Conservation (phyloP, 2,888 invertebrate species). For the Cataglyphis cursor region DNA sequence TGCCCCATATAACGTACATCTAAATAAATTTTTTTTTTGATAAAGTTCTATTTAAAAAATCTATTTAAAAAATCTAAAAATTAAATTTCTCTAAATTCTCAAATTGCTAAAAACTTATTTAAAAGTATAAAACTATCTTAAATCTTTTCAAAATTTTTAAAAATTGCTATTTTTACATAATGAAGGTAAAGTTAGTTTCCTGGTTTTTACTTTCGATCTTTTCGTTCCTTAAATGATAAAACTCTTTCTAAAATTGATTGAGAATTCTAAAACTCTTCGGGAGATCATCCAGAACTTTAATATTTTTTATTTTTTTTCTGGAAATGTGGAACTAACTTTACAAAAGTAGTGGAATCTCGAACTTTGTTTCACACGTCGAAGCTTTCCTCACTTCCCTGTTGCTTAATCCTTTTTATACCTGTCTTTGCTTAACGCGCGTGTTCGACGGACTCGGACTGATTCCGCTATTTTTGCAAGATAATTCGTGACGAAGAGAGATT, state of each 20-base stretch:
- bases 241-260: neutral
- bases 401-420: constrained; percentile 43
- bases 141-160: neutral
- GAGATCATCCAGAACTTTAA: neutral
- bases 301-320: neutral
- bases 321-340: neutral
- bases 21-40: neutral
- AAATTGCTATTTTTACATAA: neutral
- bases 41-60: neutral
- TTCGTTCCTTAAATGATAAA: neutral
- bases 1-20: neutral
- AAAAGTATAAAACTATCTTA: neutral
- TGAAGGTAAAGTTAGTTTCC: neutral
- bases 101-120: neutral
- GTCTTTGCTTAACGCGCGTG: constrained; percentile 32
- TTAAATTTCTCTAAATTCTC: neutral
- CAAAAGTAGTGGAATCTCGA: constrained; percentile 10
- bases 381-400: constrained; percentile 3
- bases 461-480: constrained; percentile 52
- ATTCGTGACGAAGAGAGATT: constrained; percentile 46
- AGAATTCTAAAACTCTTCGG: neutral
- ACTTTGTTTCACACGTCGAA: constrained; percentile 48
- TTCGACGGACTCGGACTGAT: constrained; percentile 22
- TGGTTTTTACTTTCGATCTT: neutral
- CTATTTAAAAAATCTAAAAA: neutral